Evolutionary conservation across 2,797 vertebrate species (phyloP), one percentile per base, ranked within the genome.

Genomic region (Peromyscus aztecus): DNA sequence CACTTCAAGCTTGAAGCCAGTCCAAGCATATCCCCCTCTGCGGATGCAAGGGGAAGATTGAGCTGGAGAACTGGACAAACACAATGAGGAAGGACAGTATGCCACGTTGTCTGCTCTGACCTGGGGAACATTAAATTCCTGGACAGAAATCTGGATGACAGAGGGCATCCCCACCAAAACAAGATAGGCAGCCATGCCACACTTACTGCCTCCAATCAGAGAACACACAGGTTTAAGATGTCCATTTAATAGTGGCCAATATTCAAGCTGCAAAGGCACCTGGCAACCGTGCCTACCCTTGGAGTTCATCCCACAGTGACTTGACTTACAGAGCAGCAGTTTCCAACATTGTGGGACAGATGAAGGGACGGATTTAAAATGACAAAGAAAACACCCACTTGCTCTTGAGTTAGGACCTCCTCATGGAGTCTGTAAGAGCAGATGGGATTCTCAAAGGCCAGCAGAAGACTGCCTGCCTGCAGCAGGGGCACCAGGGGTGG

Each of bases 61-160:
- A 90, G 46, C 21, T 8, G 71, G 76, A 57, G 29, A 3, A 90
- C 9, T 81, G 8, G 37, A 5, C 40, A 9, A 63, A 14, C 10
- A 40, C 43, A n/a, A 78, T 7, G 11, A 86, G 75, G 37, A 61
- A 37, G 46, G 86, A 46, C 11, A 52, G 17, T 23, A 76, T 23
- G 46, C 10, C 43, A 1, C 31, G 67, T 43, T 75, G 9, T 34
- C 37, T 85, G 49, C 37, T 89, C 40, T 67, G 67, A 96, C 59
- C 75, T 83, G 27, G 67, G 46, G 55, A 80, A 89, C 59, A 89
- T 52, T 95, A 69, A 87, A 76, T 88, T 89, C 29, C 21, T 85
- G 40, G 24, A 82, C 27, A 82, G 57, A 76, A 95, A 85, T 52
- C 13, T 14, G n/a, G 29, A 94, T 16, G 34, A 14, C 12, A 57